phyloP scores from a whole-genome alignment of 2,888 invertebrate species.

The Euplagia quadripunctaria region DNA sequence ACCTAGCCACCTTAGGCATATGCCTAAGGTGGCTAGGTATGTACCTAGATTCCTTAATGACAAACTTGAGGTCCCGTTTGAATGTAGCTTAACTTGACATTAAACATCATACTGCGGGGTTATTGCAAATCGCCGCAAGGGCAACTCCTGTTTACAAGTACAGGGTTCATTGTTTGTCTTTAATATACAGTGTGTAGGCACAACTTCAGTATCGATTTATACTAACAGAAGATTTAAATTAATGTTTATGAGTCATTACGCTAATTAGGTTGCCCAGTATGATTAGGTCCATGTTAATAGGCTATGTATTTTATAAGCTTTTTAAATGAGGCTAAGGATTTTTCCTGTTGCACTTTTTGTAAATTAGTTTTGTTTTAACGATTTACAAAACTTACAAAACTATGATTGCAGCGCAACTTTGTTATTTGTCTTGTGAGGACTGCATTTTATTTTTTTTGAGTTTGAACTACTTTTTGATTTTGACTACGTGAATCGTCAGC shows the following conservation, averaged over 20 bases:
- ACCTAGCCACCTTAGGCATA: no score
- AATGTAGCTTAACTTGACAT: constrained; percentile 52
- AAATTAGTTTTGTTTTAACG: not conserved
- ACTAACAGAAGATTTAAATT: constrained; percentile 47
- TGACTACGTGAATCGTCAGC: no score
- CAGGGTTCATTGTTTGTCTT: constrained; percentile 67
- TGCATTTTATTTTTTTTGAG: no score
- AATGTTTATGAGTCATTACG: constrained; percentile 50
- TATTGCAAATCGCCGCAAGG: constrained; percentile 67
- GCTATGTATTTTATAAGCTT: not conserved
- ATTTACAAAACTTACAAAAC: not conserved
- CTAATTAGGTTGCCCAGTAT: constrained; percentile 44
- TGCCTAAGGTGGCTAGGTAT: no score
- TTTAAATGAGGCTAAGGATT: not conserved
- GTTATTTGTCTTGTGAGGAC: no score
- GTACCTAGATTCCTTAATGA: no score
- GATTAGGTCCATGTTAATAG: constrained; percentile 18
- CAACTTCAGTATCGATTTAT: constrained; percentile 59
- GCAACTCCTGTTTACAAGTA: constrained; percentile 68
- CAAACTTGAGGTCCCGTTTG: not conserved
- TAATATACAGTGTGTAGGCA: constrained; percentile 68
- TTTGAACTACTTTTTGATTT: no score
- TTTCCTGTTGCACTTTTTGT: not conserved
- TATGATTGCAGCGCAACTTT: not conserved
- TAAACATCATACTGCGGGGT: constrained; percentile 67